Conservation (phyloP, 2,113 vertebrate genomes). For the Clarias magur region DNA sequence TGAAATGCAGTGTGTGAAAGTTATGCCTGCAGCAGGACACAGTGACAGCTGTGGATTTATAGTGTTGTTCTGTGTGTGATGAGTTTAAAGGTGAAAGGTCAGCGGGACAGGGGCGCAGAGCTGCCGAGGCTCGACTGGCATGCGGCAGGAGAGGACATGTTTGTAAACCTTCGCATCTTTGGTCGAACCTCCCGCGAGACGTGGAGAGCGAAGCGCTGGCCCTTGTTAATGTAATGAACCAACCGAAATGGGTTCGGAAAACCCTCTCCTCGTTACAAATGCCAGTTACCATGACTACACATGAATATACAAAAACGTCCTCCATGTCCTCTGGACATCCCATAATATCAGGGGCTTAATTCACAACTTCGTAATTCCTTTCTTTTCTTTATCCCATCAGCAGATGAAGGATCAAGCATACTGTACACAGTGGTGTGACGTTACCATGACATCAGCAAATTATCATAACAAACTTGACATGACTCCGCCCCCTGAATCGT, state of each 20-base stretch:
- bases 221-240: too few species aligned
- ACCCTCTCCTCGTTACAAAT: neutral
- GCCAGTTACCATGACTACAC: neutral
- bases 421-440: too few species aligned
- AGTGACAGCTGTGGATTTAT: slow-evolving; percentile 25
- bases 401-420: neutral
- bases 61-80: neutral
- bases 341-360: neutral
- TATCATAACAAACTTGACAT: neutral
- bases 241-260: neutral
- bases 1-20: neutral
- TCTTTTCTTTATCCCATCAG: neutral
- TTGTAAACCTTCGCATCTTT: neutral
- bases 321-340: neutral
- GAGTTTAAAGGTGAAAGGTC: slow-evolving; percentile 38
- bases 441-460: neutral
- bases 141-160: slow-evolving; percentile 9
- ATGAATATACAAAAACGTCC: neutral
- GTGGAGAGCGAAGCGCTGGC: neutral
- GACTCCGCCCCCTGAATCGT: neutral
- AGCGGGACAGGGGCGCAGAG: neutral
- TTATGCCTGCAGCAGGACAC: neutral
- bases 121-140: neutral
- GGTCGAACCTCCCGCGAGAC: neutral
- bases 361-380: neutral